Evolutionary conservation across 2,888 invertebrate species (phyloP).

Genomic region (Synergus japonicus): DNA sequence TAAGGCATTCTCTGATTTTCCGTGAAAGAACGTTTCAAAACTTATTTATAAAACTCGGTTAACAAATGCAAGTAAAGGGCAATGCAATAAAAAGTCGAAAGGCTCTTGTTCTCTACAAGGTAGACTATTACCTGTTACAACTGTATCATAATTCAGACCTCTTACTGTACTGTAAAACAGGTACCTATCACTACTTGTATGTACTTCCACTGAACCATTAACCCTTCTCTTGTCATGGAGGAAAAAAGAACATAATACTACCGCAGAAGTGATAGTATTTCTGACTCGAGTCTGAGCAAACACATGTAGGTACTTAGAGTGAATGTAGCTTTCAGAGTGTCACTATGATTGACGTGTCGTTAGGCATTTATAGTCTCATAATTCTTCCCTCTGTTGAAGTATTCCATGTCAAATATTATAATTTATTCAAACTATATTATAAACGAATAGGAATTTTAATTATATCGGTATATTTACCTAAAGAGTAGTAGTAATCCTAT

Average conservation of each 20-base stretch:
- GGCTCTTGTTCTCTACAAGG: neutral
- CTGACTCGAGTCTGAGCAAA: conserved; percentile 17
- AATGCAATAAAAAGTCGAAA: neutral
- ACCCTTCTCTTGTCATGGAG: conserved; percentile 25
- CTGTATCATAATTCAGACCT: conserved; percentile 13
- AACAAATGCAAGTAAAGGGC: neutral
- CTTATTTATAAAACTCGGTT: neutral
- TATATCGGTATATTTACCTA: neutral
- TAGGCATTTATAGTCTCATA: neutral
- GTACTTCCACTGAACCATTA: conserved; percentile 11
- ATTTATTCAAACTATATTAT: neutral
- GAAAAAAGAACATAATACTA: conserved; percentile 9
- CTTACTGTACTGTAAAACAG: neutral
- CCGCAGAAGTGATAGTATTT: conserved; percentile 16
- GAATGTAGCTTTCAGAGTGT: neutral
- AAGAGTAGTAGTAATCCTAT: neutral
- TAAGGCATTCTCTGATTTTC: no score
- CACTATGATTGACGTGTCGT: conserved; percentile 29
- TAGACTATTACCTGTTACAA: neutral
- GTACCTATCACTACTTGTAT: conserved; percentile 8
- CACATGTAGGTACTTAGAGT: neutral
- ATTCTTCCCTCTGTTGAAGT: neutral
- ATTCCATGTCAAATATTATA: neutral
- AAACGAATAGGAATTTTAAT: neutral
- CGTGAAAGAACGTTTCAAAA: neutral